Percentiles rank a stretch among this genome's conserved stretches.
Evolutionary conservation across 2,888 invertebrate species (phyloP).

Genomic region (Monopis laevigella): DNA sequence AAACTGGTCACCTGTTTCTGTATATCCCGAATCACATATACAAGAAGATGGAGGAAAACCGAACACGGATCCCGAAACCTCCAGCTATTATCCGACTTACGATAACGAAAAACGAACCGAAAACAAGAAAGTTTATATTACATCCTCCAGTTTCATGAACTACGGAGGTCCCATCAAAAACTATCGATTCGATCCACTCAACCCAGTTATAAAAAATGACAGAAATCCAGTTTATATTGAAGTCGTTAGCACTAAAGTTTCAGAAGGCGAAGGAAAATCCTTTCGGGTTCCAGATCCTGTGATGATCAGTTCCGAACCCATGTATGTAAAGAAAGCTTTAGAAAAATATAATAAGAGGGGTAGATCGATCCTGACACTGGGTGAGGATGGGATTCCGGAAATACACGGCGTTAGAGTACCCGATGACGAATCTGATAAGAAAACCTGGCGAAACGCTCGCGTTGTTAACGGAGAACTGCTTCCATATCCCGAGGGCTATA

Average conservation of each 20-base stretch:
- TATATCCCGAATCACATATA: slow-evolving; percentile 55
- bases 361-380: slow-evolving; percentile 71
- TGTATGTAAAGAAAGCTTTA: slow-evolving; percentile 63
- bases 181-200: slow-evolving; percentile 56
- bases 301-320: slow-evolving; percentile 71
- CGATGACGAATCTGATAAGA: slow-evolving; percentile 83
- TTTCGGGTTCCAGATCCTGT: slow-evolving; percentile 74
- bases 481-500: slow-evolving; percentile 76
- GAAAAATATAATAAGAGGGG: slow-evolving; percentile 68
- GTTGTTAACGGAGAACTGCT: slow-evolving; percentile 86
- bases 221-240: slow-evolving; percentile 66
- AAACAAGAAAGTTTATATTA: slow-evolving; percentile 58
- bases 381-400: slow-evolving; percentile 78
- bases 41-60: slow-evolving; percentile 51
- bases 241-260: slow-evolving; percentile 57
- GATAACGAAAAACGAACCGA: slow-evolving; percentile 50
- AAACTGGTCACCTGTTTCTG: slow-evolving; percentile 63
- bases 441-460: slow-evolving; percentile 88
- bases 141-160: slow-evolving; percentile 51
- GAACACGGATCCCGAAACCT: slow-evolving; percentile 47
- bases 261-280: slow-evolving; percentile 51
- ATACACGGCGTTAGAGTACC: slow-evolving; percentile 85
- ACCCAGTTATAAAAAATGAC: slow-evolving; percentile 60
- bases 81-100: slow-evolving; percentile 55
- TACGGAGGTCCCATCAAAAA: slow-evolving; percentile 52